Percentiles rank a stretch among this genome's conserved stretches.
Conservation (phyloP, 2,797 vertebrate species). For the Halcyon badia region DNA sequence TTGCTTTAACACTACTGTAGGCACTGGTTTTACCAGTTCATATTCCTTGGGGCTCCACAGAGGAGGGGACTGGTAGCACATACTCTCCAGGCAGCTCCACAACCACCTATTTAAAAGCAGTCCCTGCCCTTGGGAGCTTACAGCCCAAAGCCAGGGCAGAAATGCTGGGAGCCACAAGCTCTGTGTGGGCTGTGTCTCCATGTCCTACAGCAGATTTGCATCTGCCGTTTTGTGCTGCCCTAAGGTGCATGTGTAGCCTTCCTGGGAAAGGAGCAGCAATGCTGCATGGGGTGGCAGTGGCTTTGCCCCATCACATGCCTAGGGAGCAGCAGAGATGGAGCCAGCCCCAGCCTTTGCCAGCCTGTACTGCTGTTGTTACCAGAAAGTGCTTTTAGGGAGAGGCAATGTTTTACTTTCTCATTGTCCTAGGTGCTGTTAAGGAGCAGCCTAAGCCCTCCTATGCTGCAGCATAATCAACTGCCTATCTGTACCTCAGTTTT, state of each 20-base stretch:
- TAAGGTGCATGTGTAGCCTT: background rate
- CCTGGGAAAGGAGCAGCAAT: background rate
- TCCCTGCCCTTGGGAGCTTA: background rate
- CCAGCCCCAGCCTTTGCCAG: background rate
- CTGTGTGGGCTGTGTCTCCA: background rate
- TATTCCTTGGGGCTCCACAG: background rate
- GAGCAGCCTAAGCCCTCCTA: background rate
- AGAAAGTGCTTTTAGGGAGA: background rate
- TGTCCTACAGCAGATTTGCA: background rate
- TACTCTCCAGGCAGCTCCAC: background rate
- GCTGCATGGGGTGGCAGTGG: background rate
- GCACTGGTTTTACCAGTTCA: background rate
- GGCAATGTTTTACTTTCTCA: background rate
- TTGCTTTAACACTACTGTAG: background rate
- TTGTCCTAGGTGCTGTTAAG: background rate
- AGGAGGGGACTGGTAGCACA: background rate
- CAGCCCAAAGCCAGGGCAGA: background rate
- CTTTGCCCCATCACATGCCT: background rate
- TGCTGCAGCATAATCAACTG: background rate
- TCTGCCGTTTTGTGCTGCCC: background rate
- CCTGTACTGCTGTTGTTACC: background rate
- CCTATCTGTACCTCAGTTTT: background rate
- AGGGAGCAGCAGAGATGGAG: background rate
- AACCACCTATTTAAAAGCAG: background rate
- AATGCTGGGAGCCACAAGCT: background rate